phyloP scores from a whole-genome alignment of 2,113 vertebrate genomes.

The Isurus oxyrinchus region DNA sequence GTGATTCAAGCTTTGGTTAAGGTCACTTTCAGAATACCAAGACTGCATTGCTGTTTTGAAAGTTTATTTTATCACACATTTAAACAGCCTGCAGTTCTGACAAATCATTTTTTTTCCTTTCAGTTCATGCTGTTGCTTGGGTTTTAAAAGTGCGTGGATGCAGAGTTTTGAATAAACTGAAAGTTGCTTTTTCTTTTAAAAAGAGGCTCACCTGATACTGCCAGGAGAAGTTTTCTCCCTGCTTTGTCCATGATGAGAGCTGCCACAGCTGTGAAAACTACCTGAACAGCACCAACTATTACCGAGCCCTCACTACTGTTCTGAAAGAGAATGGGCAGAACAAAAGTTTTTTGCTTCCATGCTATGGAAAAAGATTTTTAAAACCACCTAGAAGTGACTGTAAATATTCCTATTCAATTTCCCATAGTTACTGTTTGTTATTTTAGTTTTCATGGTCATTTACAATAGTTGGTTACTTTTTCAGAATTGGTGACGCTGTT shows the following conservation, averaged over 20 bases:
- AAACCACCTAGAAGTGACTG: background rate
- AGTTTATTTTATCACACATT: background rate
- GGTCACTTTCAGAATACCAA: background rate
- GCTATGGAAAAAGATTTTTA: background rate
- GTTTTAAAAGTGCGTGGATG: background rate
- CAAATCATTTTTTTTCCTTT: background rate
- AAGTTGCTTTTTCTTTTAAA: background rate
- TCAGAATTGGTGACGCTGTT: background rate
- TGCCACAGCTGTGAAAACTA: slow-evolving; percentile 73
- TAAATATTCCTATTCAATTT: background rate
- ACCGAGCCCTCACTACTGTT: slow-evolving; percentile 73
- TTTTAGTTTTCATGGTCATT: background rate
- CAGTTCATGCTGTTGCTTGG: background rate
- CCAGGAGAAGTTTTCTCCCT: slow-evolving; percentile 76
- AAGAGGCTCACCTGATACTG: slow-evolving; percentile 69
- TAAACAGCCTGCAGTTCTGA: background rate
- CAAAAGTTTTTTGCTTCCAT: background rate
- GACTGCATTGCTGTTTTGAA: background rate
- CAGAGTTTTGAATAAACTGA: background rate
- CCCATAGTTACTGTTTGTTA: background rate
- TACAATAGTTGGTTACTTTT: background rate
- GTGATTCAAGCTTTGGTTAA: background rate
- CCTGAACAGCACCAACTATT: slow-evolving; percentile 71
- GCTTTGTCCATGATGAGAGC: slow-evolving; percentile 80
- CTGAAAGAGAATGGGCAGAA: slow-evolving; percentile 52